These are phyloP conservation scores for Colostygia pectinataria DNA, from an alignment of 2,888 invertebrate species.

Conservation along the genomic window DNA sequence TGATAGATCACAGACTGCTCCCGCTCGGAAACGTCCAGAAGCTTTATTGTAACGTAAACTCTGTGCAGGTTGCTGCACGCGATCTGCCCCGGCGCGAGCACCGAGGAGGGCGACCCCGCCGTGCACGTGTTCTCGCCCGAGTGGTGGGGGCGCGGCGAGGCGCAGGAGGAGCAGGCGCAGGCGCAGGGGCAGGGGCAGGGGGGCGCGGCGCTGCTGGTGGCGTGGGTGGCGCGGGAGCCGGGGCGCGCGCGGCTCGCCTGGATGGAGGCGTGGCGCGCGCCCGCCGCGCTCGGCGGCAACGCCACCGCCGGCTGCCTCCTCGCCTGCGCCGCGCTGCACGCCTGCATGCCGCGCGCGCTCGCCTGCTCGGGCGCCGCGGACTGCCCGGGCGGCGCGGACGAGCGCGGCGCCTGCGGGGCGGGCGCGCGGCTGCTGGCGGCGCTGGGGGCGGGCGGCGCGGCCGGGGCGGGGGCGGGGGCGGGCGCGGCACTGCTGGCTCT, in stretches of 20 bases:
- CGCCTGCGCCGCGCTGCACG: slow-evolving; percentile 88
- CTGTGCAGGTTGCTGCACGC: slow-evolving; percentile 76
- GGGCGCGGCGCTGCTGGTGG: slow-evolving; percentile 90
- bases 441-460: slow-evolving; percentile 86
- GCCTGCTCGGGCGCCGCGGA: slow-evolving; percentile 87
- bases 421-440: slow-evolving; percentile 71
- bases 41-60: not conserved
- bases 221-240: slow-evolving; percentile 92
- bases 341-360: slow-evolving; percentile 88
- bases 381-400: slow-evolving; percentile 71
- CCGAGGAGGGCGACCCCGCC: slow-evolving; percentile 83
- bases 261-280: slow-evolving; percentile 77
- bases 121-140: slow-evolving; percentile 92
- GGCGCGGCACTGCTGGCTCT: slow-evolving; percentile 76
- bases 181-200: too few species aligned
- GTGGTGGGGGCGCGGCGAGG: slow-evolving; percentile 80
- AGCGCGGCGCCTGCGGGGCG: slow-evolving; percentile 85
- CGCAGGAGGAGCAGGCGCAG: slow-evolving; percentile 66
- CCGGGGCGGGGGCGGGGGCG: slow-evolving; percentile 71
- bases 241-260: slow-evolving; percentile 91
- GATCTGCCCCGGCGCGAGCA: slow-evolving; percentile 85
- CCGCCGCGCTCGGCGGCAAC: slow-evolving; percentile 43
- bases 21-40: not conserved
- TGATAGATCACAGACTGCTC: too few species aligned
- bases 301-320: slow-evolving; percentile 56